Base-by-base conservation (phyloP, 2,797 vertebrate species). In the Acipenser ruthenus region DNA sequence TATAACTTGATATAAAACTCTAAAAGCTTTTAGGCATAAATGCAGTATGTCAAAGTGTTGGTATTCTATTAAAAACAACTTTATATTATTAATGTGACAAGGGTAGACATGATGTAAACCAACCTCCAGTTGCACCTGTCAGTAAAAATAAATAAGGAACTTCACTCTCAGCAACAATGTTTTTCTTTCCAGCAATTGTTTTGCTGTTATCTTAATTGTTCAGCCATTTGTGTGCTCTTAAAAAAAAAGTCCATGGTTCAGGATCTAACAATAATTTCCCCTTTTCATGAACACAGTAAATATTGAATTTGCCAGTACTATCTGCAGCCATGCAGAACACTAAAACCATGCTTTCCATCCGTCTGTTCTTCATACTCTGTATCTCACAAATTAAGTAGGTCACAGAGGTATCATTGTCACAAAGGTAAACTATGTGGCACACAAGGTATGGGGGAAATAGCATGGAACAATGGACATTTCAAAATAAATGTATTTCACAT, bases 21-120 rank as follows among this genome's bases (percentile, higher is more conserved):
- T 84, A 80, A 83, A 87, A 84, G 66, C 77, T 83, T 83, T 84
- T 75, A 67, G 67, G 59, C 72, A 80, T 74, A 80, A 86, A 79
- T 74, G 69, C 72, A 66, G 71, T 74, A 72, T 69, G 64, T 78
- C 75, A 76, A 69, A 71, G 50, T 51, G 66, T 72, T 72, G 37
- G 61, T 71, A 69, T 80, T 86, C 74, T 62, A 82, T 80, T 87
- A 81, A 79, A 87, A 84, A 75, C 15, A 77, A 73, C 10, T 80
- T 83, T 70, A 74, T 68, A 74, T 73, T 68, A 74, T 73, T 79
- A 75, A 74, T 1, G 1, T 70, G 64, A 72, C 55, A 73, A 68
- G 71, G 69, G 67, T 8, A 76, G 69, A 79, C 75, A 66, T 72
- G 23, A 51, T 70, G 4, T 62, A 72, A 78, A 79, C 7, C 18